Evolutionary conservation across 2,113 vertebrate genomes (phyloP).

Genomic region (Lycocorax pyrrhopterus): DNA sequence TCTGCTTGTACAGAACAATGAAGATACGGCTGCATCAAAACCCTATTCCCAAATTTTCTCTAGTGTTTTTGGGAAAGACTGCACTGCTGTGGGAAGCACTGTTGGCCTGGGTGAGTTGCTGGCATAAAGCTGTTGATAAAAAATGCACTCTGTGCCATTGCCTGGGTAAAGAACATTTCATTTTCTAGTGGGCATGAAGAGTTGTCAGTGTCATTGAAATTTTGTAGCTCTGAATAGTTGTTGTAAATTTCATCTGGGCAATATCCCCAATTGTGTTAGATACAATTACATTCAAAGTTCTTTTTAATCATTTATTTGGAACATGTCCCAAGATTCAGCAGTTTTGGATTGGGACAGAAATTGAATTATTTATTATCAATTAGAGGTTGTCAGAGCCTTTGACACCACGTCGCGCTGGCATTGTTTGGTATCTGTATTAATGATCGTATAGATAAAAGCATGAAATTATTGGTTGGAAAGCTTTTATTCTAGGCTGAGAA

Average conservation of each 20-base stretch:
- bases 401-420: constrained; percentile 55
- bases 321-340: constrained; percentile 57
- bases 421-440: constrained; percentile 71
- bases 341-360: constrained; percentile 60
- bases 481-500: constrained; percentile 62
- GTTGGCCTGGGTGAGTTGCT: constrained; percentile 20
- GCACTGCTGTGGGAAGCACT: neutral
- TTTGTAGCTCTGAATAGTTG: constrained; percentile 17
- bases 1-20: neutral
- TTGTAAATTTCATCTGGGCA: constrained; percentile 60
- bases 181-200: constrained; percentile 18
- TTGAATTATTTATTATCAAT: constrained; percentile 75
- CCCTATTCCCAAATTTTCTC: neutral
- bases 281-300: constrained; percentile 66
- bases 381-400: constrained; percentile 68
- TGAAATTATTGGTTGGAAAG: constrained; percentile 68
- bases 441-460: constrained; percentile 65
- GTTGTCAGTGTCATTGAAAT: constrained; percentile 44
- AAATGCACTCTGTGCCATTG: neutral
- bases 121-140: constrained; percentile 14
- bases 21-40: neutral
- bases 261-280: constrained; percentile 59
- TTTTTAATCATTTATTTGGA: constrained; percentile 69
- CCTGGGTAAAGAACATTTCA: neutral
- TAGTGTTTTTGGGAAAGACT: neutral